Conservation (phyloP, 2,888 invertebrate genomes). For the Cephus rjabovi region DNA sequence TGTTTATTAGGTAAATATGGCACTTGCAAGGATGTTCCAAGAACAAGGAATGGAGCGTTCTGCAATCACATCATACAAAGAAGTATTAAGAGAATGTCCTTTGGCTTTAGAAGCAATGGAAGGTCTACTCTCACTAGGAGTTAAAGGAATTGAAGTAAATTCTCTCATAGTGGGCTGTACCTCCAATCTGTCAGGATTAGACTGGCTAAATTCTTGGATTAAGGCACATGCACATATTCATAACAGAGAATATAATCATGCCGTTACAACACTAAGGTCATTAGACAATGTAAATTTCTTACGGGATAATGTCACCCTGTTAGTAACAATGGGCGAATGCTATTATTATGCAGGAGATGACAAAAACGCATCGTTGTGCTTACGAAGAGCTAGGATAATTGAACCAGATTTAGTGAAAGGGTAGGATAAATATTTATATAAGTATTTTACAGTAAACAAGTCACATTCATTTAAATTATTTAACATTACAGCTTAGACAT, state of each 20-base stretch:
- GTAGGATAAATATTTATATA: slow-evolving; percentile 38
- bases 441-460: slow-evolving; percentile 32
- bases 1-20: slow-evolving; percentile 70
- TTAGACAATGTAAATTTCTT: slow-evolving; percentile 76
- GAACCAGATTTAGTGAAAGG: slow-evolving; percentile 61
- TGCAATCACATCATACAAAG: slow-evolving; percentile 81
- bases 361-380: slow-evolving; percentile 71
- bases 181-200: slow-evolving; percentile 56
- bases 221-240: slow-evolving; percentile 75
- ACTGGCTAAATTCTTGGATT: slow-evolving; percentile 74
- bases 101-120: slow-evolving; percentile 81
- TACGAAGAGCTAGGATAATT: slow-evolving; percentile 66
- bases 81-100: slow-evolving; percentile 81
- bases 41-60: slow-evolving; percentile 78
- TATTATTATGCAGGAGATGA: slow-evolving; percentile 80
- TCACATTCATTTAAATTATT: slow-evolving; percentile 16
- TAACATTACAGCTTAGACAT: slow-evolving; percentile 72
- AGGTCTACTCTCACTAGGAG: slow-evolving; percentile 77
- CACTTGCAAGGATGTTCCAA: slow-evolving; percentile 79
- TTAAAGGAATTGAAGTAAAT: slow-evolving; percentile 80
- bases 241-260: slow-evolving; percentile 76
- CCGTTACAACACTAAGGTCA: slow-evolving; percentile 75
- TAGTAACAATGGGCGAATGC: slow-evolving; percentile 79
- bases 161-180: slow-evolving; percentile 75
- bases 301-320: slow-evolving; percentile 75